Percentiles rank a stretch among this genome's conserved stretches.
Evolutionary conservation across 2,113 vertebrate species (phyloP).

Genomic region (Pelmatolapia mariae): DNA sequence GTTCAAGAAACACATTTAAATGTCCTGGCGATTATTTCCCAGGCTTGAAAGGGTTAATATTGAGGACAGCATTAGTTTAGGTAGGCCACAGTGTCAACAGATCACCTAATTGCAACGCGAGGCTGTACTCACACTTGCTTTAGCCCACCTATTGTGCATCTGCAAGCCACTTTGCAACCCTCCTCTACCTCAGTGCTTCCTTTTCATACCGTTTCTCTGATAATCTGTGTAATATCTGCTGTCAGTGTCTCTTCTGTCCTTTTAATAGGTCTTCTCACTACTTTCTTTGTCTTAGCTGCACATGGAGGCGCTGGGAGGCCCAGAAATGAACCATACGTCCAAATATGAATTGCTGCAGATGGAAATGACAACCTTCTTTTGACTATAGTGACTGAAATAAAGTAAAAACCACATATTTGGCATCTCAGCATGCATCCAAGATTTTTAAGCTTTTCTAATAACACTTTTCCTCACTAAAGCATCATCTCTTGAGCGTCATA

Average conservation of each 20-base stretch:
- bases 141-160: background rate
- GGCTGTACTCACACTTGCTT: background rate
- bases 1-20: background rate
- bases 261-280: background rate
- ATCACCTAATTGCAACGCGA: background rate
- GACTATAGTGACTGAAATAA: background rate
- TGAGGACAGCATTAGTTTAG: background rate
- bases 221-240: background rate
- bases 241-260: background rate
- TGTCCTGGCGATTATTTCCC: rapidly evolving
- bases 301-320: background rate
- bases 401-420: background rate
- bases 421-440: background rate
- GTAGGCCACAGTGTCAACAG: background rate
- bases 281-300: background rate
- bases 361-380: background rate
- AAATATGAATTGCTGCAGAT: background rate
- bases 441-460: background rate
- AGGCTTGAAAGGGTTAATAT: rapidly evolving
- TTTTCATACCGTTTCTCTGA: background rate
- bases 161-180: background rate
- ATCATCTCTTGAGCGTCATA: background rate
- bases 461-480: background rate
- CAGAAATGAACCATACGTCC: background rate
- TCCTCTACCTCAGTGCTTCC: background rate